Percentiles rank a stretch among this genome's conserved stretches.
Conservation (phyloP, 2,888 invertebrate genomes). For the Athalia rosae region DNA sequence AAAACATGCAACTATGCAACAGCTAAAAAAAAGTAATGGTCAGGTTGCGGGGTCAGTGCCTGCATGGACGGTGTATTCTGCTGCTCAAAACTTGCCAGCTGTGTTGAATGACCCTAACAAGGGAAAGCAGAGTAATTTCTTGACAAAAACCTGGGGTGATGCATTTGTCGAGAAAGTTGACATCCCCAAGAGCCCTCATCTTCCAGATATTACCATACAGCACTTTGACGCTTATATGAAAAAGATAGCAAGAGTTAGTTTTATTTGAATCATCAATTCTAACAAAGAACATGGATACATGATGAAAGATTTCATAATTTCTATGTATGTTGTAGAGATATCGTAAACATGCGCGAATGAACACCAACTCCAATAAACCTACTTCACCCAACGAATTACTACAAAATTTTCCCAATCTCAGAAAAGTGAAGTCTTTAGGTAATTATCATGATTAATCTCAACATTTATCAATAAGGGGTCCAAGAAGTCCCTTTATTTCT, state of each 20-base stretch:
- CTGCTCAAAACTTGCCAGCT: constrained; percentile 95
- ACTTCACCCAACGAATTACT: constrained; percentile 69
- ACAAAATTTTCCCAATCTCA: constrained; percentile 72
- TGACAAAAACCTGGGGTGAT: constrained; percentile 99
- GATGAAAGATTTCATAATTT: constrained; percentile 3
- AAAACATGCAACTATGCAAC: constrained; percentile 75
- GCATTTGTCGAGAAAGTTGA: constrained; percentile 89
- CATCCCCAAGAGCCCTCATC: constrained; percentile 85
- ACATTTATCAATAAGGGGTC: neutral
- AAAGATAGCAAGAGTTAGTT: constrained; percentile 78
- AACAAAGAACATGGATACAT: neutral
- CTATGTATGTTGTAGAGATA: constrained; percentile 71
- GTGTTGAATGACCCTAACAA: constrained; percentile 96
- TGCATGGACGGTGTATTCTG: constrained; percentile 91
- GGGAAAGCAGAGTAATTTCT: constrained; percentile 93
- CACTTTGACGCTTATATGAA: constrained; percentile 93
- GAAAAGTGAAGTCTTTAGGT: constrained; percentile 72
- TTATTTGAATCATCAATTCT: neutral
- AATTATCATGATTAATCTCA: constrained; percentile 45
- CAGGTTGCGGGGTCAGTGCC: constrained; percentile 63
- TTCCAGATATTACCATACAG: constrained; percentile 87
- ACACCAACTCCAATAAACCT: constrained; percentile 65
- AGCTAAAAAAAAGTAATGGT: constrained; percentile 75
- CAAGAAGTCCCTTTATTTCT: constrained; percentile 28
- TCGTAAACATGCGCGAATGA: constrained; percentile 74